Percentiles rank a stretch among this genome's conserved stretches.
phyloP scores from a whole-genome alignment of 2,888 invertebrate genomes.

The Apotomis turbidana region DNA sequence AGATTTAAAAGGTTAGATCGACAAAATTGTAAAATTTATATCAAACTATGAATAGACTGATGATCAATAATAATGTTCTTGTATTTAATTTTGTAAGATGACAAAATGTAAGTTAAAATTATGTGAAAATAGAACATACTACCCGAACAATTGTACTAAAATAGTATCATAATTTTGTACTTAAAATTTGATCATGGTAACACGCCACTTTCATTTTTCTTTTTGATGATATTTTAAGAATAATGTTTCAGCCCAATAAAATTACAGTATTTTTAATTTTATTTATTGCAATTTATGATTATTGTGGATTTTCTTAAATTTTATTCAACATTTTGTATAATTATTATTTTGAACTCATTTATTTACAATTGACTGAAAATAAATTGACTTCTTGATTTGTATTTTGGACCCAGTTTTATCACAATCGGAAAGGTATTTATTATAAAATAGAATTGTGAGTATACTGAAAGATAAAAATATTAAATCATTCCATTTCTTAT shows the following conservation, averaged over 20 bases:
- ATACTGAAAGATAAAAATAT: slow-evolving; percentile 77
- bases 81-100: slow-evolving; percentile 83
- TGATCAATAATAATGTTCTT: slow-evolving; percentile 81
- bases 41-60: slow-evolving; percentile 83
- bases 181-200: slow-evolving; percentile 75
- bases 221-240: slow-evolving; percentile 66
- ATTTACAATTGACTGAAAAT: slow-evolving; percentile 79
- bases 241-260: slow-evolving; percentile 66
- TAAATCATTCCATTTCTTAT: slow-evolving; percentile 80
- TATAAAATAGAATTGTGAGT: slow-evolving; percentile 68
- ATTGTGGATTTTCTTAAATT: slow-evolving; percentile 70
- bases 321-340: slow-evolving; percentile 68
- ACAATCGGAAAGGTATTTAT: slow-evolving; percentile 73
- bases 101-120: slow-evolving; percentile 81
- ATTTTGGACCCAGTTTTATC: slow-evolving; percentile 63
- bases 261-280: slow-evolving; percentile 78
- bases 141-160: slow-evolving; percentile 62
- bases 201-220: slow-evolving; percentile 79
- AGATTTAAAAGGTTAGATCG: slow-evolving; percentile 77
- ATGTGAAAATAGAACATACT: slow-evolving; percentile 69
- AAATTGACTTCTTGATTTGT: slow-evolving; percentile 70
- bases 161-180: slow-evolving; percentile 73
- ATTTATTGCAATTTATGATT: slow-evolving; percentile 73
- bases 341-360: slow-evolving; percentile 73
- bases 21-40: slow-evolving; percentile 82